Conservation (phyloP, 2,113 vertebrate genomes). For the Scopus umbretta region DNA sequence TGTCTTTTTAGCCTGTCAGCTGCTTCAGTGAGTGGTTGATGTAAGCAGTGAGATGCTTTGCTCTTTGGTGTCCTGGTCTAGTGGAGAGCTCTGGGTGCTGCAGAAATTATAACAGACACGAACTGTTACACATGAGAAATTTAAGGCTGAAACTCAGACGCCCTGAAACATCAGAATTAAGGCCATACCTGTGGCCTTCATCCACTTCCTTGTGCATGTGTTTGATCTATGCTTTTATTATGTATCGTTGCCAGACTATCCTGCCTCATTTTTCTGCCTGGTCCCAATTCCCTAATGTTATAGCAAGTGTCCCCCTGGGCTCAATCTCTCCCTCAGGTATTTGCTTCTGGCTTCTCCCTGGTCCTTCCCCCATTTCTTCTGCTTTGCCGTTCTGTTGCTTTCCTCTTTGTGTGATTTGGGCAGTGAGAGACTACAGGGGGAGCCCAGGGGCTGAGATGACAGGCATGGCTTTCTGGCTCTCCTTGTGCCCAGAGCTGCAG, state of each 20-base stretch:
- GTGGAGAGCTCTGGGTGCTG: neutral
- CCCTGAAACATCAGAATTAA: neutral
- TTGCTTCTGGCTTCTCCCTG: neutral
- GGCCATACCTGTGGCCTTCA: neutral
- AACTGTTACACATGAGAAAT: neutral
- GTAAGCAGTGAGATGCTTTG: neutral
- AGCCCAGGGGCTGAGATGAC: neutral
- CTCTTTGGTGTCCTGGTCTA: neutral
- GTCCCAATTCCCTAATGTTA: neutral
- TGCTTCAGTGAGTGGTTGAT: neutral
- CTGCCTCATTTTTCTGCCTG: neutral
- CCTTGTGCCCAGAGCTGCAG: neutral
- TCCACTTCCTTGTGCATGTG: neutral
- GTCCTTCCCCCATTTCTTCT: neutral
- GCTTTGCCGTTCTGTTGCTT: neutral
- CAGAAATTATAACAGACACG: neutral
- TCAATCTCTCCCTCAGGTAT: neutral
- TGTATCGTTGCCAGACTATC: neutral
- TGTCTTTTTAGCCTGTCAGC: neutral
- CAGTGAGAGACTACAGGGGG: neutral
- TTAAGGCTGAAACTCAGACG: neutral
- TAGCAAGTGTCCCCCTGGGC: neutral
- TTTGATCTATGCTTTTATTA: neutral
- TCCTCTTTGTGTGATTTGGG: neutral
- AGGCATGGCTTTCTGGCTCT: neutral